Evolutionary conservation across 2,797 vertebrate genomes (phyloP).

Genomic region (Gambelia wislizenii): DNA sequence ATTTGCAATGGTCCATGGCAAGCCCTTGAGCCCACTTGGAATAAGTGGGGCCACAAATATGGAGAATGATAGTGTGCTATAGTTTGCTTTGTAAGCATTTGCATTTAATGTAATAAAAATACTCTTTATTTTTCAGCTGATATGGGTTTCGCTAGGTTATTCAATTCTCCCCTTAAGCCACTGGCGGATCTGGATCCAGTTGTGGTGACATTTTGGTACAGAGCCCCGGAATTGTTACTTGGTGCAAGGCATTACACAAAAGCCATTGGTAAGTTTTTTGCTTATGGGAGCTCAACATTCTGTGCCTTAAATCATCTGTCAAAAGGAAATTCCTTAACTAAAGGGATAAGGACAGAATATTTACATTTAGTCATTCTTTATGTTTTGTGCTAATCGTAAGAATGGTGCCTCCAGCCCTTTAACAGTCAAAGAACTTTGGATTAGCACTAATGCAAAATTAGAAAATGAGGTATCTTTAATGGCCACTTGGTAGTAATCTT

Average conservation of each 20-base stretch:
- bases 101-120: slow-evolving; percentile 6
- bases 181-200: slow-evolving; percentile 91
- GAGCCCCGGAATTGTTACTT: slow-evolving; percentile 89
- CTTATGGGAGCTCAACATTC: no score
- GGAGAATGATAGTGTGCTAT: neutral
- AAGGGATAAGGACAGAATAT: neutral
- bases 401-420: neutral
- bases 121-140: slow-evolving; percentile 82
- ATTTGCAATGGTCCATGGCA: neutral
- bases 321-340: neutral
- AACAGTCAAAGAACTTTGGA: neutral
- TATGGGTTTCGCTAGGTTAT: slow-evolving; percentile 92
- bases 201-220: slow-evolving; percentile 93
- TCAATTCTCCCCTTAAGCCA: slow-evolving; percentile 91
- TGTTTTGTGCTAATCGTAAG: neutral
- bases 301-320: neutral
- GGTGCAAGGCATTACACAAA: slow-evolving; percentile 98
- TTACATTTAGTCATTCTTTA: neutral
- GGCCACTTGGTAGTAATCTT: slow-evolving; percentile 5
- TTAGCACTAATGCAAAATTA: neutral
- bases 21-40: neutral
- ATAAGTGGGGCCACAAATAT: neutral
- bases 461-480: neutral
- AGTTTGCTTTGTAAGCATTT: slow-evolving; percentile 5
- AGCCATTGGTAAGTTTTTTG: slow-evolving; percentile 91